Percentiles rank a stretch among this genome's conserved stretches.
These are phyloP conservation scores for Chaunax sp. DNA, from an alignment of 2,797 vertebrate genomes.

Conservation along the genomic window DNA sequence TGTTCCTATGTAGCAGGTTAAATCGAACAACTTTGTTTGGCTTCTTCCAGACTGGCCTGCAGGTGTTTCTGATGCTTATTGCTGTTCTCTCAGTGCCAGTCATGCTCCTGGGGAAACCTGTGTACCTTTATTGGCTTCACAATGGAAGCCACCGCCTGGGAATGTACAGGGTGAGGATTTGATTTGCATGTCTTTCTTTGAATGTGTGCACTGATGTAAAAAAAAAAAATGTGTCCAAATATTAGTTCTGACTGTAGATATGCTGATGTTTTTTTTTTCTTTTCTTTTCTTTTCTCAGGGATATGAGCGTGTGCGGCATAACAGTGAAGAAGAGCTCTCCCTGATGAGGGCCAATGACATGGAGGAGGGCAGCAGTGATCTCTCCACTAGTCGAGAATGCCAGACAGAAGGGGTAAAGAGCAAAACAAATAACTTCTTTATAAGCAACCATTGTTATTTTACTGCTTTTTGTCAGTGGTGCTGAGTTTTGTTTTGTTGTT, in stretches of 20 bases:
- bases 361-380: conserved; percentile 88
- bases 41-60: conserved; percentile 84
- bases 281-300: conserved; percentile 72
- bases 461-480: neutral
- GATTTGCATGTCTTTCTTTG: neutral
- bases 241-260: conserved; percentile 6
- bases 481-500: conserved; percentile 32
- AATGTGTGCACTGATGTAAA: conserved; percentile 2
- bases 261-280: neutral
- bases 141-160: conserved; percentile 85
- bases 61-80: conserved; percentile 87
- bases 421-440: neutral
- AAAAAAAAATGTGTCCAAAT: neutral
- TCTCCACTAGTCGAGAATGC: conserved; percentile 81
- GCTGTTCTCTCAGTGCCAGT: conserved; percentile 91
- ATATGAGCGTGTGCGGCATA: conserved; percentile 90
- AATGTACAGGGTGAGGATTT: conserved; percentile 87
- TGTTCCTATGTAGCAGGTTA: neutral
- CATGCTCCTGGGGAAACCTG: conserved; percentile 92
- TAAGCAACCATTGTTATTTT: neutral
- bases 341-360: conserved; percentile 88
- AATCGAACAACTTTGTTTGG: neutral
- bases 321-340: conserved; percentile 93
- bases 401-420: conserved; percentile 85
- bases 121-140: conserved; percentile 94